Percentiles rank a stretch among this genome's conserved stretches.
Conservation (phyloP, 2,113 vertebrate species). For the Crotalus helleri region DNA sequence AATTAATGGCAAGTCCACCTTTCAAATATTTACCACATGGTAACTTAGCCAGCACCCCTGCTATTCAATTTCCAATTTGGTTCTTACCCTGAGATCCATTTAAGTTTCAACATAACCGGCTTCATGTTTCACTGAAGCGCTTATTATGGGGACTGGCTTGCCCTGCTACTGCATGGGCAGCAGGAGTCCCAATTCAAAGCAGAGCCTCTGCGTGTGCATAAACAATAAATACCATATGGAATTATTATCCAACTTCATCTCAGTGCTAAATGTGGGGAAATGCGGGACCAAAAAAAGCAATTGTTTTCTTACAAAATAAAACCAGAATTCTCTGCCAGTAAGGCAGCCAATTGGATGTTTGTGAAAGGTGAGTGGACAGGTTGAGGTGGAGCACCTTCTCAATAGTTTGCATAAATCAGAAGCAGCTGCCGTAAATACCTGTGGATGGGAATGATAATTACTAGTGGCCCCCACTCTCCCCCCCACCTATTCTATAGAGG, state of each 20-base stretch:
- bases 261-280: background rate
- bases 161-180: background rate
- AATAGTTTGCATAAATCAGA: background rate
- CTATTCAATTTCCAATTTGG: background rate
- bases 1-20: background rate
- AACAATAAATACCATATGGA: background rate
- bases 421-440: background rate
- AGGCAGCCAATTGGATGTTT: background rate
- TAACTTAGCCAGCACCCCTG: background rate
- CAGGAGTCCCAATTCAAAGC: background rate
- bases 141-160: background rate
- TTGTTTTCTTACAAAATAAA: background rate
- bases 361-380: background rate
- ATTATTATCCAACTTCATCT: background rate
- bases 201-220: background rate
- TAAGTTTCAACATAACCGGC: too few relatives aligned
- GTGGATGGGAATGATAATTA: background rate
- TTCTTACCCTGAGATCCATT: background rate
- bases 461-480: background rate
- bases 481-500: background rate
- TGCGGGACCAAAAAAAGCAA: background rate
- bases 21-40: background rate
- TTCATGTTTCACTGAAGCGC: background rate
- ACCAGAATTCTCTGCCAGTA: background rate
- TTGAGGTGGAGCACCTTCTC: background rate